These are phyloP conservation scores for Muntiacus reevesi DNA, from an alignment of 2,113 vertebrate genomes.

Conservation along the genomic window DNA sequence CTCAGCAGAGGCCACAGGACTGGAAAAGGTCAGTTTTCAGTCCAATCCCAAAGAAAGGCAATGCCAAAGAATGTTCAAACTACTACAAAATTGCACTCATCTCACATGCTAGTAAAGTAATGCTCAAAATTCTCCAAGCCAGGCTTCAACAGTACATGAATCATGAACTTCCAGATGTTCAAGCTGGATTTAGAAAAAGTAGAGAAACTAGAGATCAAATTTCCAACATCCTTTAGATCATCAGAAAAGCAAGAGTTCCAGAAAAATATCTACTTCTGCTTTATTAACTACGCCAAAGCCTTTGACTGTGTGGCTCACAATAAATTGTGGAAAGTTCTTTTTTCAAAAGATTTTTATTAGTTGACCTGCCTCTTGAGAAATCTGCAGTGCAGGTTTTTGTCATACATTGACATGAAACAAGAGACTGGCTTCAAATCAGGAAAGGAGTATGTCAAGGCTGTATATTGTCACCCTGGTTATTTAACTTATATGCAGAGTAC, in stretches of 20 bases:
- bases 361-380: neutral
- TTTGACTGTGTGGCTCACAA: neutral
- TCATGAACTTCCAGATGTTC: neutral
- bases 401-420: neutral
- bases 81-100: neutral
- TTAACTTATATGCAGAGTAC: neutral
- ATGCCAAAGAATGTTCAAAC: neutral
- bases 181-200: neutral
- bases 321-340: neutral
- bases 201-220: neutral
- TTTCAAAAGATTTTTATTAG: no score
- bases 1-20: neutral
- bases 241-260: neutral
- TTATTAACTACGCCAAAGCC: neutral
- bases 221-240: neutral
- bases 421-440: neutral
- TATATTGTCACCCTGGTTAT: neutral
- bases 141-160: neutral
- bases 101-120: rapidly evolving
- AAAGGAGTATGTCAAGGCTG: neutral
- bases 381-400: neutral
- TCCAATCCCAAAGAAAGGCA: neutral
- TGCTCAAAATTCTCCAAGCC: neutral
- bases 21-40: neutral
- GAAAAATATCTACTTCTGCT: neutral